Evolutionary conservation across 1,140 invertebrate species (phyloP), one percentile per base, ranked within the genome.

Genomic region (Microplitis mediator): DNA sequence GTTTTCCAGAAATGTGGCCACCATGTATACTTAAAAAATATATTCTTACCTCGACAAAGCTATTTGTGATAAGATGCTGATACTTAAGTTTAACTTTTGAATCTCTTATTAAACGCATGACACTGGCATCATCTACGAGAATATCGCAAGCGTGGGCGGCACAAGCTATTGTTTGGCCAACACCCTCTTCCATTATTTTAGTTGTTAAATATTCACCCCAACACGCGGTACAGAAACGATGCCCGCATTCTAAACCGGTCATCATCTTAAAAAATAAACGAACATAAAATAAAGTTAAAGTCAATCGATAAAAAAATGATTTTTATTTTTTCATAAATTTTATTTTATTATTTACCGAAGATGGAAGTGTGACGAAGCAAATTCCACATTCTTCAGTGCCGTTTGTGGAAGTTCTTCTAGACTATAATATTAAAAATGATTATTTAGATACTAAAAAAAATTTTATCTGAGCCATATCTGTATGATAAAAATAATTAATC

Each of bases 121-220:
- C 97, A 62, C 94, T 97, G 60, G 94, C 95, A 91, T 99, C 97
- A 87, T 99, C 97, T 60, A 99, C 96, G 75, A 99, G 89, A 84
- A 99, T 98, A 89, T 95, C 93, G 89, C 94, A 95, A 75, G 91
- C 93, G 85, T 95, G 94, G 69, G 96, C 96, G 65, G 97, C 96
- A 87, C 97, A 99, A 66, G 96, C 95, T 82, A 99, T 98, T 32
- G 95, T 98, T 89, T 98, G 95, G 62, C 95, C 95, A 77, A 97
- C 93, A 72, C 97, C 97, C 88, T 99, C 97, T 86, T 98, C 95
- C 91, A 98, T 96, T 76, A 99, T 98, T 91, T 99, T 99, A 54
- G 97, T 98, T 54, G 96, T 98, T 74, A 99, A 89, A 91, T 99
- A 99, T 89, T 97, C 95, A 78, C 92, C 92, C 97, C 97, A 99